Conservation (phyloP, 2,797 vertebrate species). For the Lagocephalus sceleratus region DNA sequence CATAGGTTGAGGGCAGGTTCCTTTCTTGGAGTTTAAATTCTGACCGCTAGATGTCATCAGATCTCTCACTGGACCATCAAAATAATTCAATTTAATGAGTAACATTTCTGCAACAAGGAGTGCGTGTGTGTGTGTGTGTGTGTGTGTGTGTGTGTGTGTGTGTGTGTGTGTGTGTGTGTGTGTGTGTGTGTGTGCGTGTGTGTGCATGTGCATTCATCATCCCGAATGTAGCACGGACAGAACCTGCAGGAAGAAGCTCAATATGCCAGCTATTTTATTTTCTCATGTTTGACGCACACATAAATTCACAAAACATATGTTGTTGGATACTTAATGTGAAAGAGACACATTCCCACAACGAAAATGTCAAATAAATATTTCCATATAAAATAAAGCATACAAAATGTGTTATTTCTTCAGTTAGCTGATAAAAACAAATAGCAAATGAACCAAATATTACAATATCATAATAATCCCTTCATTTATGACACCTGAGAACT, state of each 20-base stretch:
- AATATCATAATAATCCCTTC: constrained; percentile 66
- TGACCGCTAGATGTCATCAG: no score
- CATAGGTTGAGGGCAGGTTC: no score
- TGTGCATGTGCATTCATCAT: no score
- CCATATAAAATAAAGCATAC: constrained; percentile 45
- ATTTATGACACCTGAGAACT: constrained; percentile 70
- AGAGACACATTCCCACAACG: constrained; percentile 48
- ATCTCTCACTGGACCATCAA: no score
- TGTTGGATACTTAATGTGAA: constrained; percentile 22
- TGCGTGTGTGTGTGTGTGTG: no score
- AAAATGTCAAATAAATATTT: constrained; percentile 68
- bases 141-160: no score
- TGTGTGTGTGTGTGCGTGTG: no score
- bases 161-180: no score
- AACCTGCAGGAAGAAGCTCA: neutral
- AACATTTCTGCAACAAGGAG: no score
- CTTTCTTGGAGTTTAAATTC: no score
- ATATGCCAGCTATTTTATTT: constrained; percentile 54
- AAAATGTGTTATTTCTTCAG: constrained; percentile 34
- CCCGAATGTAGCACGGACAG: no score
- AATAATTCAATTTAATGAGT: no score
- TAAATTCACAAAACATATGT: constrained; percentile 37
- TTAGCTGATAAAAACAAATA: constrained; percentile 48
- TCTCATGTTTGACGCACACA: constrained; percentile 40
- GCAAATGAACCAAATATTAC: constrained; percentile 47